Evolutionary conservation across 2,113 vertebrate genomes (phyloP).

Genomic region (Tursiops truncatus): DNA sequence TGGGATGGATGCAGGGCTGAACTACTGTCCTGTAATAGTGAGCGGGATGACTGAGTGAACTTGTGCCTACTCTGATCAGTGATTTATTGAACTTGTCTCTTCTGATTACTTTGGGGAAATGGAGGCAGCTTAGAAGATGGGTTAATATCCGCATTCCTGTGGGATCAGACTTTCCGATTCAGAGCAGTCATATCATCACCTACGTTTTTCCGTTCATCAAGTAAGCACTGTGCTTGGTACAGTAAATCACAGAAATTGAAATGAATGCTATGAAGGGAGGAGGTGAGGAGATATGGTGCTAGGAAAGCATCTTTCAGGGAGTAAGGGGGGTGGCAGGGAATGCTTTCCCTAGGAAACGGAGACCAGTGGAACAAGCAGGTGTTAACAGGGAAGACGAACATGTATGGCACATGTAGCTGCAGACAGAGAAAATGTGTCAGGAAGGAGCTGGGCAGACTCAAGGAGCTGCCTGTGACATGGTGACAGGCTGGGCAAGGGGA

Average conservation of each 20-base stretch:
- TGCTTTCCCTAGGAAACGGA: neutral
- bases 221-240: neutral
- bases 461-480: neutral
- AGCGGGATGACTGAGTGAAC: neutral
- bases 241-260: neutral
- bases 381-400: neutral
- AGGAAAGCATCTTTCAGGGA: neutral
- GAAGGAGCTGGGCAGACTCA: neutral
- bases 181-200: neutral
- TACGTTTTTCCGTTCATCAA: neutral
- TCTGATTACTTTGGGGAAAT: neutral
- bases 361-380: neutral
- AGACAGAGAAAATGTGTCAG: neutral
- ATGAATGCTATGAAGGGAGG: neutral
- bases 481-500: neutral
- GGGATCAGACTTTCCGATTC: neutral
- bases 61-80: neutral
- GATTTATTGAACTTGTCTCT: neutral
- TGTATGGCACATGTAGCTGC: neutral
- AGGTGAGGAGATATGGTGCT: no score
- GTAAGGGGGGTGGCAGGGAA: neutral
- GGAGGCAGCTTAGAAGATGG: neutral
- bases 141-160: neutral
- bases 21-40: neutral
- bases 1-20: rapidly evolving